phyloP scores from a whole-genome alignment of 2,797 vertebrate genomes.

The Caiman crocodilus region DNA sequence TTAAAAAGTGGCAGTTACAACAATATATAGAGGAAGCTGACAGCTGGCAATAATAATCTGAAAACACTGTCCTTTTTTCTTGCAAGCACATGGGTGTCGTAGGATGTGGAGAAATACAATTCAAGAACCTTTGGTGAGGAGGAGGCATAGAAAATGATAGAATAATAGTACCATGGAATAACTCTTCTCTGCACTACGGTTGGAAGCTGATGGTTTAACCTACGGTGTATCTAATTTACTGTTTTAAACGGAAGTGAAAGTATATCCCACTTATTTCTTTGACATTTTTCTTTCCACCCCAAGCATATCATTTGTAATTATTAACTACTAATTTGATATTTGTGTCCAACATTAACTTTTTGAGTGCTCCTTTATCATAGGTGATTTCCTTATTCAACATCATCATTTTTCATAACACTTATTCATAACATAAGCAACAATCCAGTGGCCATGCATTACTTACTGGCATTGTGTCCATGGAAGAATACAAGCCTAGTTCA shows the following conservation, averaged over 20 bases:
- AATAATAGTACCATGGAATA: neutral
- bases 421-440: neutral
- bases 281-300: neutral
- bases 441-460: neutral
- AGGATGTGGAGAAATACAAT: neutral
- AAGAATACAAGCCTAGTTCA: slow-evolving; percentile 8
- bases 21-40: neutral
- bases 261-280: neutral
- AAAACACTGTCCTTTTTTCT: slow-evolving; percentile 38
- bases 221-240: neutral
- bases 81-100: neutral
- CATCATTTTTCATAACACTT: neutral
- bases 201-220: neutral
- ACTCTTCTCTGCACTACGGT: neutral
- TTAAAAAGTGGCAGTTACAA: slow-evolving; percentile 55
- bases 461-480: neutral
- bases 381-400: neutral
- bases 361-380: accelerated
- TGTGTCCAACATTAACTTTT: neutral
- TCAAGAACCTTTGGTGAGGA: slow-evolving; percentile 30
- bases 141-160: neutral
- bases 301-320: neutral
- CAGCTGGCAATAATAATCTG: slow-evolving; percentile 27
- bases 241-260: neutral
- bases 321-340: neutral